phyloP scores from a whole-genome alignment of 1,140 invertebrate species.

The Drosophila obscura region DNA sequence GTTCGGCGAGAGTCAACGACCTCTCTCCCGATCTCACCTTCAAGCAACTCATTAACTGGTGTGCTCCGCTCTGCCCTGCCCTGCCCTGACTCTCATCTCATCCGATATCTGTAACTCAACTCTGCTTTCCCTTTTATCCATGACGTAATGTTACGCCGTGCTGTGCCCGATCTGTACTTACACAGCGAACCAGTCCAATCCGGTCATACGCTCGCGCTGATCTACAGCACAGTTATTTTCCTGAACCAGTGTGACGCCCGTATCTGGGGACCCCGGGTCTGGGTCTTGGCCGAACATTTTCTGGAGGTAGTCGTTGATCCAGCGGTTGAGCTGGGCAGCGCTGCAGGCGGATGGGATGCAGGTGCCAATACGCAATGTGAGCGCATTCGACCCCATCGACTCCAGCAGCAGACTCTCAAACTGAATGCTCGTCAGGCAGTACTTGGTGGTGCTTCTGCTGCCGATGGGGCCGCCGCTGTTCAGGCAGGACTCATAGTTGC shows the following conservation, averaged over 20 bases:
- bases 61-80: too few species aligned
- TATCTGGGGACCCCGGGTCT: neutral
- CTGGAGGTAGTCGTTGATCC: constrained; percentile 43
- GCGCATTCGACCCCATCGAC: neutral
- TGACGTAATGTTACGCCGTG: neutral
- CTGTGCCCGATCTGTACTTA: constrained; percentile 37
- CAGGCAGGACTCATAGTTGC: constrained; percentile 71
- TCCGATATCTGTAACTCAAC: too few species aligned
- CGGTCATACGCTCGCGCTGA: constrained; percentile 18
- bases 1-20: too few species aligned
- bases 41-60: too few species aligned
- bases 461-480: neutral
- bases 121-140: neutral
- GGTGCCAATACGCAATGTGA: constrained; percentile 52
- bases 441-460: constrained; percentile 38
- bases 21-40: too few species aligned
- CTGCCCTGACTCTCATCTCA: too few species aligned
- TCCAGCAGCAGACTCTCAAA: constrained; percentile 45
- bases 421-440: constrained; percentile 54
- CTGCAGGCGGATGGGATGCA: constrained; percentile 59
- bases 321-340: constrained; percentile 40
- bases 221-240: constrained; percentile 45
- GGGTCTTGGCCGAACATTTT: constrained; percentile 27
- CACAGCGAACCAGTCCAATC: constrained; percentile 69
- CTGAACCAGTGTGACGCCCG: constrained; percentile 27